These are phyloP conservation scores for Tympanoctomys barrerae DNA, from an alignment of 2,797 vertebrate genomes.

Conservation along the genomic window DNA sequence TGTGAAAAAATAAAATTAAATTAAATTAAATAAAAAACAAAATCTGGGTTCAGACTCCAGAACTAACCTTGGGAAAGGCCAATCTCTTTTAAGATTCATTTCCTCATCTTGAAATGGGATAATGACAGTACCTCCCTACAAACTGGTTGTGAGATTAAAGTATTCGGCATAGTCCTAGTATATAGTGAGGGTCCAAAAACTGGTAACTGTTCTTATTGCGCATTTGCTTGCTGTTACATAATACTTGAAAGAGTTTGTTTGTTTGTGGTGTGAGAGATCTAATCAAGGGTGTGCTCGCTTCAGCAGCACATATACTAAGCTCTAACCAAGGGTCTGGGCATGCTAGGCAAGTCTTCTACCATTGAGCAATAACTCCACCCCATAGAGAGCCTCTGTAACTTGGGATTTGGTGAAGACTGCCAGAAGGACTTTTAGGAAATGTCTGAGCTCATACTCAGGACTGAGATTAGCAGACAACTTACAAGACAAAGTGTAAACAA, in stretches of 20 bases:
- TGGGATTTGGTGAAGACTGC: not conserved
- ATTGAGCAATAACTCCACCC: not conserved
- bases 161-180: not conserved
- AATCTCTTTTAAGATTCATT: not conserved
- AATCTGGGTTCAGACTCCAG: not conserved
- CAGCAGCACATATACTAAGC: not conserved
- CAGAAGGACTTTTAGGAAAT: not conserved
- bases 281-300: not conserved
- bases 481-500: not conserved
- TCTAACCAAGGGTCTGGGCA: not conserved
- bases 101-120: conserved; percentile 1
- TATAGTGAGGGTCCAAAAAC: not conserved
- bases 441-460: not conserved
- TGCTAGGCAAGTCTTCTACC: not conserved
- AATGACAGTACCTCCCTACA: not conserved
- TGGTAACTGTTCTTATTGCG: not conserved
- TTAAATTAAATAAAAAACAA: too few species aligned
- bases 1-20: too few species aligned
- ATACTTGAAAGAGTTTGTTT: not conserved
- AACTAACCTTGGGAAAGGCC: not conserved
- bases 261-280: not conserved
- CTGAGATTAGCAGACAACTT: not conserved
- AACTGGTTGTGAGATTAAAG: not conserved
- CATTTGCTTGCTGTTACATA: not conserved
- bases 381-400: not conserved